Base-by-base conservation (phyloP, 2,113 vertebrate genomes). In the Macrotis lagotis region DNA sequence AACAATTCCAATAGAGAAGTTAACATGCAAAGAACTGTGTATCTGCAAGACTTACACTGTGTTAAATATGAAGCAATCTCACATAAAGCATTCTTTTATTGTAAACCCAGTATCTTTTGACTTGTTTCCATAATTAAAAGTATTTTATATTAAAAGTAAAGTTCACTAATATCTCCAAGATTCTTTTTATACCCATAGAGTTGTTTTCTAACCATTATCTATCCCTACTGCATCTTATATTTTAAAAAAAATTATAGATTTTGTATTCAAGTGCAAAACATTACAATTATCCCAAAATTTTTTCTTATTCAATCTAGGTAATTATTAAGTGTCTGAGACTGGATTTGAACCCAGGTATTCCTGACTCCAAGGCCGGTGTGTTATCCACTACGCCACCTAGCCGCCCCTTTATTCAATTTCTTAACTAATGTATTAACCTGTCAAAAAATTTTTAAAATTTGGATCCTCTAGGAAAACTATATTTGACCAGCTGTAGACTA, bases 1-100 rank as follows among this genome's bases (percentile, higher is more conserved):
- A 0, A 99, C 98, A 9, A 83, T 44, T 44, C 66, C 44, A 83
- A 44, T 83, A 19, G 4, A 83, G 14, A 44, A 24, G 16, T 3
- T 83, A 44, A 6, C 37, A 83, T 44, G 37, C 37, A 44, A 83
- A n/a, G 37, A 22, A 44, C 66, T 44, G 44, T 83, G 37, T 83
- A 44, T 22, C 44, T 83, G 2, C 1, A 83, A n/a, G 19, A 44
- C 8, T 83, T 83, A 44, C 4, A 83, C 16, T 22, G 1, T 44
- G 6, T 83, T 83, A 44, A 83, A 83, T 44, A 22, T 2, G 66
- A 83, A 2, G 16, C 8, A 44, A 83, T 83, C 16, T 83, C 66
- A 44, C 5, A 44, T 8, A 83, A 44, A 16, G 26, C 6, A 83
- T 66, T 37, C 11, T 83, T 83, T 44, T 8, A 83, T 44, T 44